Base-by-base conservation (phyloP, 2,113 vertebrate genomes). In the Tragelaphus strepsiceros region DNA sequence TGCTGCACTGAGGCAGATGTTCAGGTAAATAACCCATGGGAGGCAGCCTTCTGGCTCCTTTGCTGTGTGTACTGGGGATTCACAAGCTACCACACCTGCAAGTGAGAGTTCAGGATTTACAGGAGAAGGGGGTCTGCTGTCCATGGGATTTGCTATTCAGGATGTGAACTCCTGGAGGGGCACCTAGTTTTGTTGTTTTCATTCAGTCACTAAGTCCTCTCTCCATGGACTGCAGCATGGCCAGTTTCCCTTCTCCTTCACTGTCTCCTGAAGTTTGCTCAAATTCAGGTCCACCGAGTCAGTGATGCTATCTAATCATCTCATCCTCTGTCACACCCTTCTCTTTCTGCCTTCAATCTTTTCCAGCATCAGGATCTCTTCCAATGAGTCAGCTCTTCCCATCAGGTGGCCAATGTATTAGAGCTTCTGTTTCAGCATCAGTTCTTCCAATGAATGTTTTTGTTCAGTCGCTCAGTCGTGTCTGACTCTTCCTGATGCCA, bases 391-490 rank as follows among this genome's bases (percentile, higher is more conserved):
- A 35, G 17, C 32, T 67, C 32, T 67, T 67, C 32, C 64, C 64
- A 35, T 10, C 32, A 35, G 1, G 17, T 67, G 16, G 7, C 16
- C 32, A 64, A 19, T n/a, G 16, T n/a, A 64, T 17, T 64, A 17
- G 64, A 19, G 32, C 64, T 67, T 67, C 64, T 0, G 4, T 35
- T 67, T 35, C 32, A 67, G 64, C 64, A 35, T 21, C 54, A 56
- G 17, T 67, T 32, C 17, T 67, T 67, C 64, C 64, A 67, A 11
- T 35, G 64, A 35, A 67, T 67, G 32, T 21, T 67, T 67, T 35
- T 21, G 8, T 5, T 67, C 64, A 67, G 64, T 21, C 0, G 0
- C 32, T 35, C 64, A 35, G 17, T 67, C 17, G 1, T 35, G 64
- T 67, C 64, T 67, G 64, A 67, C 32, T 67, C 17, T 67, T 35